Evolutionary conservation across 2,888 invertebrate genomes (phyloP).

Genomic region (Norana najaformis): DNA sequence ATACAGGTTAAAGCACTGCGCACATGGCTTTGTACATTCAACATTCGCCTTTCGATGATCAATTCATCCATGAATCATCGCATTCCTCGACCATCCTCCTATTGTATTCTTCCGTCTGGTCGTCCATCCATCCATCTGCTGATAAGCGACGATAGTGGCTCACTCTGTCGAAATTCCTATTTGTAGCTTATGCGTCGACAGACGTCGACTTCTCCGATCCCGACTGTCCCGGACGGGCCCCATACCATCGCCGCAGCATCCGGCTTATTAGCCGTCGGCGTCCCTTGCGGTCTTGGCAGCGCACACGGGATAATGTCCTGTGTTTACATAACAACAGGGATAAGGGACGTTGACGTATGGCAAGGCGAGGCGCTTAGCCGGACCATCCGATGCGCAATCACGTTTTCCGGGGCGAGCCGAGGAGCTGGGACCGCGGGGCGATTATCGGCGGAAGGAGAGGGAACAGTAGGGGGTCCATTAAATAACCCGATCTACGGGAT

Average conservation of each 20-base stretch:
- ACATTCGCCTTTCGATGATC: background rate
- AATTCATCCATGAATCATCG: background rate
- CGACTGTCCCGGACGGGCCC: background rate
- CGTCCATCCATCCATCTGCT: background rate
- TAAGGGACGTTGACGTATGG: slow-evolving; percentile 22
- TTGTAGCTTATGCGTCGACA: slow-evolving; percentile 23
- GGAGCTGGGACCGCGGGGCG: background rate
- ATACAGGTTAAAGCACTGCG: too few relatives aligned
- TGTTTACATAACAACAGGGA: slow-evolving; percentile 23
- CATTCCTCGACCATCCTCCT: background rate
- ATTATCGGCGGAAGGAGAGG: slow-evolving; percentile 10
- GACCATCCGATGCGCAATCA: slow-evolving; percentile 4
- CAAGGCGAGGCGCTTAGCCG: background rate
- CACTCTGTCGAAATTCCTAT: slow-evolving; percentile 7
- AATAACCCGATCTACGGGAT: slow-evolving; percentile 19
- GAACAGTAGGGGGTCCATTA: background rate
- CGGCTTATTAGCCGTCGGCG: slow-evolving; percentile 18
- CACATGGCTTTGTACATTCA: too few relatives aligned
- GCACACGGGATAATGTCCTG: slow-evolving; percentile 10
- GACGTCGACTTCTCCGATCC: background rate
- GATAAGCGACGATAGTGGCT: slow-evolving; percentile 1
- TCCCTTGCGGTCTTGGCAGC: background rate
- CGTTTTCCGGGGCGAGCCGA: background rate
- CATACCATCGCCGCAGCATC: background rate
- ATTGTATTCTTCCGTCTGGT: background rate